These are phyloP conservation scores for Stomatorhinus ivindoensis DNA, from an alignment of 2,113 vertebrate species.

Conservation along the genomic window DNA sequence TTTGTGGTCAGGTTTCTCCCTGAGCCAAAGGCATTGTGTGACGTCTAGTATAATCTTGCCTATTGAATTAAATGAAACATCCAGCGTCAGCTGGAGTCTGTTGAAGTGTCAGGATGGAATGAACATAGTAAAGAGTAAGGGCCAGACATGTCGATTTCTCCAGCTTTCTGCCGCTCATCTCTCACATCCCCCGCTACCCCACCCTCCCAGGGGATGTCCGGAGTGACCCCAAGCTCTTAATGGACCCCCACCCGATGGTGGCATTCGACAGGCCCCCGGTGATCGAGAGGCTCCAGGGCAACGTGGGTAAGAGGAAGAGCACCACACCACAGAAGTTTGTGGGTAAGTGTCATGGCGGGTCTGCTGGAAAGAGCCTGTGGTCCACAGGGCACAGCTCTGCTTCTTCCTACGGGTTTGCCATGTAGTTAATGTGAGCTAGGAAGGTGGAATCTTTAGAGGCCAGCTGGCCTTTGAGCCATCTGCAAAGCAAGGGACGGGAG, in stretches of 20 bases:
- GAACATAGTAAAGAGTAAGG: neutral
- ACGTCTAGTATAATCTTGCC: neutral
- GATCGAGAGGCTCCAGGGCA: constrained; percentile 91
- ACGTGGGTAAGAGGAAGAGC: constrained; percentile 97
- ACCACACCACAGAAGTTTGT: constrained; percentile 99
- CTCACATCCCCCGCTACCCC: constrained; percentile 28
- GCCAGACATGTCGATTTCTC: neutral
- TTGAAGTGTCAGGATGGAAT: neutral
- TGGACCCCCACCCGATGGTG: constrained; percentile 74
- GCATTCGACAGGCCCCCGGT: constrained; percentile 92
- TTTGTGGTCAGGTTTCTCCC: neutral
- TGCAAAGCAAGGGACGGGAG: neutral
- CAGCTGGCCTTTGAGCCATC: neutral
- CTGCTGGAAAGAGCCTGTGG: neutral
- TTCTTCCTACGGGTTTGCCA: neutral
- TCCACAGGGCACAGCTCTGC: neutral
- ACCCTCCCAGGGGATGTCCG: constrained; percentile 73
- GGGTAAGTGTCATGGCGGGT: constrained; percentile 67
- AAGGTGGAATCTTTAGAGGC: neutral
- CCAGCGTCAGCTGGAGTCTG: neutral
- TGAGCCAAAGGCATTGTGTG: neutral
- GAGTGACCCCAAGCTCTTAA: constrained; percentile 79
- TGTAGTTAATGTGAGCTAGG: neutral
- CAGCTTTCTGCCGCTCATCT: neutral
- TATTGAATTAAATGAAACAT: neutral